These are phyloP conservation scores for Antigone vipio DNA, from an alignment of 2,113 vertebrate species.

Conservation along the genomic window DNA sequence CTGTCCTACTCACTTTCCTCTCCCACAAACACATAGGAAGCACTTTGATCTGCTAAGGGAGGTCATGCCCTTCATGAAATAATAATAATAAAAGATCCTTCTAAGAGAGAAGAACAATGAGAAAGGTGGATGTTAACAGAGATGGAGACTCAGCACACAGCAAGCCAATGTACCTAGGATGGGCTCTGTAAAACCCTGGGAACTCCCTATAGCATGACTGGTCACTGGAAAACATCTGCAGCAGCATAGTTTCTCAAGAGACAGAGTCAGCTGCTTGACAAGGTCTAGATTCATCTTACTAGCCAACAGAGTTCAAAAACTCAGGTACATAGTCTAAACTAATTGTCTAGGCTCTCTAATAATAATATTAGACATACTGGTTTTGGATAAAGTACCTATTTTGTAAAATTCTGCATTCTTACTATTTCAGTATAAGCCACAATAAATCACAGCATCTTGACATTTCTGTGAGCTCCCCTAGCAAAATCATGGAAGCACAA, in stretches of 20 bases:
- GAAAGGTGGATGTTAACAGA: not conserved
- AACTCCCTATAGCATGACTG: not conserved
- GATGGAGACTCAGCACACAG: not conserved
- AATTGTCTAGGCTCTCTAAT: not conserved
- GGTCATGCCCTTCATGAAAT: not conserved
- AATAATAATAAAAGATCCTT: not conserved
- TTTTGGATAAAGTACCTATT: not conserved
- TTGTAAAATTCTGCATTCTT: not conserved
- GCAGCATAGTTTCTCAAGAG: not conserved
- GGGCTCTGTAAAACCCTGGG: not conserved
- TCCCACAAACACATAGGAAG: not conserved
- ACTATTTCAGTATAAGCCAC: not conserved
- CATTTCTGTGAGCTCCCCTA: not conserved
- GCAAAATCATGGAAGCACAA: not conserved
- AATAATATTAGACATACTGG: not conserved
- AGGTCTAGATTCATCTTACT: not conserved
- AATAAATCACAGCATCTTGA: not conserved
- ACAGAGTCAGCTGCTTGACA: not conserved
- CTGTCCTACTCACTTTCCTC: not conserved
- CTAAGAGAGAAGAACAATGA: not conserved
- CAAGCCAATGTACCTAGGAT: not conserved
- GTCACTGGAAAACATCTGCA: not conserved
- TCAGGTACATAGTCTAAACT: not conserved
- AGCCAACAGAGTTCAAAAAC: not conserved
- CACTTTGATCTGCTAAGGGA: not conserved